Conservation (phyloP, 2,888 invertebrate genomes). For the Trissonchulus latispiculum region DNA sequence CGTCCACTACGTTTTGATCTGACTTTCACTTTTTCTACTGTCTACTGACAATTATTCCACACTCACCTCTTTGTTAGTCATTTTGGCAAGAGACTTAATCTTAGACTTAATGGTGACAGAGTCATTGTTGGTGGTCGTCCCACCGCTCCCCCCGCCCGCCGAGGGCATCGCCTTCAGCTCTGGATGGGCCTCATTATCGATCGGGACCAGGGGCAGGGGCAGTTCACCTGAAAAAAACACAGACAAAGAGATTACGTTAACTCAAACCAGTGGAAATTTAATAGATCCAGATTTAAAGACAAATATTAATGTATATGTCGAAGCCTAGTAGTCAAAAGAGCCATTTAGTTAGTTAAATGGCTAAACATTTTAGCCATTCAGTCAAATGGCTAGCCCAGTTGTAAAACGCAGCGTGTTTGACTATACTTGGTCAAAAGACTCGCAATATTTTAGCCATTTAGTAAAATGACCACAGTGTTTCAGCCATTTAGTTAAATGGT, state of each 20-base stretch:
- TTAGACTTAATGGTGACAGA: slow-evolving; percentile 38
- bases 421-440: no score
- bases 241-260: neutral
- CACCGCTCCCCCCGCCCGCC: slow-evolving; percentile 15
- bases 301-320: no score
- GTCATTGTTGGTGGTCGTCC: neutral
- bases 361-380: no score
- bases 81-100: slow-evolving; percentile 36
- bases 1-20: no score
- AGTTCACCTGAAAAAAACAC: slow-evolving; percentile 20
- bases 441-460: no score
- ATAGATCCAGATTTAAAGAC: neutral
- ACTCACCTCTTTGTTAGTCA: slow-evolving; percentile 1
- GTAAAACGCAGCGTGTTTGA: no score
- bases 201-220: slow-evolving; percentile 9
- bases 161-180: slow-evolving; percentile 29
- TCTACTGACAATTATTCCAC: neutral
- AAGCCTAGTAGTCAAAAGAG: no score
- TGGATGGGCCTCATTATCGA: slow-evolving; percentile 41
- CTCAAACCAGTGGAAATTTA: neutral
- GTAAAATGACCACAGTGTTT: no score
- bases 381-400: no score
- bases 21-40: no score
- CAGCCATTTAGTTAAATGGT: no score
- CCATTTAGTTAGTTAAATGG: no score